A percentile compares a stretch with the other conserved stretches of the same genome.
Evolutionary conservation across 1,140 invertebrate species (phyloP).

Genomic region (Dinoponera quadriceps): DNA sequence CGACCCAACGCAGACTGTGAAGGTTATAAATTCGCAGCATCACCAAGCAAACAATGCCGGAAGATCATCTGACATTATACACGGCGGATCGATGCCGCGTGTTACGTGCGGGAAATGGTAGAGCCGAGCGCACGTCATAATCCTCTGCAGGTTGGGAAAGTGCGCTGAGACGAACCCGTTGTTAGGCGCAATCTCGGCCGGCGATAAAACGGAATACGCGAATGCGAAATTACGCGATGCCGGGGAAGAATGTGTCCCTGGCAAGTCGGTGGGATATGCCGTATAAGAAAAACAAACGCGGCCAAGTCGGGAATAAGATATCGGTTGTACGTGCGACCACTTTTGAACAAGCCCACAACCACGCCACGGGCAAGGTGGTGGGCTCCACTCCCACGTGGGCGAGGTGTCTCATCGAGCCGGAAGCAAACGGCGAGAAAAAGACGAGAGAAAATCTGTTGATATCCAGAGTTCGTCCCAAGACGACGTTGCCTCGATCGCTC

Average conservation of each 20-base stretch:
- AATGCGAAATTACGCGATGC: conserved; percentile 82
- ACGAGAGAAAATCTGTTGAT: conserved; percentile 38
- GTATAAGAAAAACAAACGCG: conserved; percentile 84
- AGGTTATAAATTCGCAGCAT: no score
- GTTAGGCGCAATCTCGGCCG: conserved; percentile 59
- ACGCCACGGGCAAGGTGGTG: conserved; percentile 69
- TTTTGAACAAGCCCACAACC: conserved; percentile 77
- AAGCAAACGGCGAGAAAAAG: conserved; percentile 40
- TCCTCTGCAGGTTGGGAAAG: neutral
- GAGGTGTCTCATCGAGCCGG: conserved; percentile 11
- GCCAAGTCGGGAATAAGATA: conserved; percentile 84
- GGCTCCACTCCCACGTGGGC: conserved; percentile 64
- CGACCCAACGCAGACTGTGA: no score
- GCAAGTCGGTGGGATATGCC: conserved; percentile 75
- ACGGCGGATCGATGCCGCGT: no score
- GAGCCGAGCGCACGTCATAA: neutral
- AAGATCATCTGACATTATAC: no score
- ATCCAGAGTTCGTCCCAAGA: conserved; percentile 21
- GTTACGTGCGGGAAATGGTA: no score
- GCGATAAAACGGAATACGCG: conserved; percentile 56
- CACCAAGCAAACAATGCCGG: no score
- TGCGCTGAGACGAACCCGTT: conserved; percentile 59
- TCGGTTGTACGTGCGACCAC: conserved; percentile 82
- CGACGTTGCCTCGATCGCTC: conserved; percentile 32
- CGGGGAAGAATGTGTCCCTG: conserved; percentile 81